Percentiles rank a stretch among this genome's conserved stretches.
Conservation (phyloP, 2,888 invertebrate species). For the Poecilus cupreus region DNA sequence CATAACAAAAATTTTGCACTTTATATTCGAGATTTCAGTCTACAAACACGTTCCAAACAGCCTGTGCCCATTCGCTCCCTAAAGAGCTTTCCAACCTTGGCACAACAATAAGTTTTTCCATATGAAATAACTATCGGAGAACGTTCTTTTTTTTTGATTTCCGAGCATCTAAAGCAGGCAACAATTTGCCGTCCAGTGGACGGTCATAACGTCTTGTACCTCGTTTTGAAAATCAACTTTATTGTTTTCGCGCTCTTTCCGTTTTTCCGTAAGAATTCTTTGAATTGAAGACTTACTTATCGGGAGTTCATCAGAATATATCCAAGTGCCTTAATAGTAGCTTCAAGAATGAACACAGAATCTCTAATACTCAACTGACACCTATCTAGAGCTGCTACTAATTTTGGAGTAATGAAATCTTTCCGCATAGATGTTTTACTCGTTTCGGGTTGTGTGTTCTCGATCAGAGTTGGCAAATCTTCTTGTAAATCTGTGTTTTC, state of each 20-base stretch:
- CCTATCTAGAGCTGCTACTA: conserved; percentile 62
- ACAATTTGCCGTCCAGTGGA: too few species aligned
- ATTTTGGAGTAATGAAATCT: conserved; percentile 63
- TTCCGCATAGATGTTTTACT: conserved; percentile 66
- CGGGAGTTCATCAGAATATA: conserved; percentile 64
- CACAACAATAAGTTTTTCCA: conserved; percentile 65
- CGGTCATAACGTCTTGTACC: too few species aligned
- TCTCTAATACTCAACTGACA: conserved; percentile 62
- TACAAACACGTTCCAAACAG: conserved; percentile 61
- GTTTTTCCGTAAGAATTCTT: conserved; percentile 62
- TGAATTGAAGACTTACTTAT: conserved; percentile 66
- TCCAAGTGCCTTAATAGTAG: conserved; percentile 63
- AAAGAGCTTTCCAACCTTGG: conserved; percentile 64
- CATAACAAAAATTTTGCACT: conserved; percentile 62
- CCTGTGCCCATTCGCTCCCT: conserved; percentile 62
- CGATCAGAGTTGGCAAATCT: conserved; percentile 1
- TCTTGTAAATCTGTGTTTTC: conserved; percentile 33
- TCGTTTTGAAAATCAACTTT: too few species aligned
- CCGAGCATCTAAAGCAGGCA: conserved; percentile 62
- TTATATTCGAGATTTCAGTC: conserved; percentile 32
- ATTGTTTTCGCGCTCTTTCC: too few species aligned
- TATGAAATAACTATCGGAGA: conserved; percentile 63
- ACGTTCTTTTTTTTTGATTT: conserved; percentile 65
- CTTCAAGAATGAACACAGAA: conserved; percentile 64
- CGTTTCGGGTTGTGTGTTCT: conserved; percentile 18